A percentile compares a stretch with the other conserved stretches of the same genome.
Evolutionary conservation across 2,113 vertebrate species (phyloP).

Genomic region (Megalops atlanticus): DNA sequence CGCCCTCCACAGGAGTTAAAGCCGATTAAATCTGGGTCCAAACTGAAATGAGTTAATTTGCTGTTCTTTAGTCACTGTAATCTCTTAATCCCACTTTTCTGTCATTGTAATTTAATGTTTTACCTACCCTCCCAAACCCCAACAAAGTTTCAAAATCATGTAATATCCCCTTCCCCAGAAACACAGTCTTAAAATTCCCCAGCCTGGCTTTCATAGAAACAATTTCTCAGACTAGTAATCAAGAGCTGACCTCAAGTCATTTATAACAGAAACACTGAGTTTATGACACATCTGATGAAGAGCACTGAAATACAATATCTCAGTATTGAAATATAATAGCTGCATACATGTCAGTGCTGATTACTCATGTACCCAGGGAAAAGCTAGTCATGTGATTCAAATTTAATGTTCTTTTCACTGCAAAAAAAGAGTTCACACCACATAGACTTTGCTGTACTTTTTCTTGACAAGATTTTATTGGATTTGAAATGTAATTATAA

Average conservation of each 20-base stretch:
- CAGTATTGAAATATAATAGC: too few species aligned
- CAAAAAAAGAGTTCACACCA: neutral
- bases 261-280: neutral
- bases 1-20: conserved; percentile 53
- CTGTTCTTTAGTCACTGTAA: conserved; percentile 45
- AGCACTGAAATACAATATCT: neutral
- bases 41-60: conserved; percentile 59
- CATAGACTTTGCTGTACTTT: neutral
- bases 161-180: conserved; percentile 20
- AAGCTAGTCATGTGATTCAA: neutral
- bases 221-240: neutral
- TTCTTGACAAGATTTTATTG: neutral
- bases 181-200: neutral
- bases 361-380: neutral
- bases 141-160: conserved; percentile 44
- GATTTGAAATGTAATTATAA: neutral
- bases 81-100: conserved; percentile 29
- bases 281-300: neutral
- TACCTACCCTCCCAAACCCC: conserved; percentile 9
- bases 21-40: conserved; percentile 48
- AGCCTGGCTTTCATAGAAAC: neutral
- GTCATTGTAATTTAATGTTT: conserved; percentile 20
- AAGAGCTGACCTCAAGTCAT: too few species aligned
- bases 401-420: neutral
- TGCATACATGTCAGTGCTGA: neutral